Base-by-base conservation (phyloP, 1,140 invertebrate species). In the Saxidomus purpurata region DNA sequence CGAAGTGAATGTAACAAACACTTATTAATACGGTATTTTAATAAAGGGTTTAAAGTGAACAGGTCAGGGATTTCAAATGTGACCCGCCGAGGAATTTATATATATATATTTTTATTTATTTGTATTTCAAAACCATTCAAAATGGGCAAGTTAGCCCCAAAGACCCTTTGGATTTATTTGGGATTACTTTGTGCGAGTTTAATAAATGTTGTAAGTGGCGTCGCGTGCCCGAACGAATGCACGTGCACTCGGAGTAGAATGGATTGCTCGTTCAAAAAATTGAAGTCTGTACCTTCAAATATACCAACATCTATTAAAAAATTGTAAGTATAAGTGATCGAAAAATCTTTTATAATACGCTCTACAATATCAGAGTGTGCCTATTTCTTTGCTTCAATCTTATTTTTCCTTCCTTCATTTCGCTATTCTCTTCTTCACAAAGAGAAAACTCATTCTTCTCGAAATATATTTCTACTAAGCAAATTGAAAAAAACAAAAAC, bases 211-310 rank as follows among this genome's bases (percentile, higher is more conserved):
- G 69, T 40, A 19, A 43, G 38, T 36, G 69, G 63, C 6, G 83
- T 49, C 25, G 36, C 43, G 28, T 85, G 83, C n/a, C 83, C 83
- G 11, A 11, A n/a, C 1, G 83, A 85, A 55, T 85, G 83, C 47
- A 74, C 67, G 67, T 85, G 83, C 67, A 85, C 83, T n/a, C 67
- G 67, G 34, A 71, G 61, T 49, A 36, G 83, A 17, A 69, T 69
- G 69, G 83, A 85, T 36, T 85, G 83, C 34, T 85, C 83, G 11
- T 85, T 74, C 34, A 85, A 69, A 34, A 71, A 85, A 22, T 43
- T 85, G 25, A 67, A 71, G 17, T 47, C 43, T 55, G 34, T 85
- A 19, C 83, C 83, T 8, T 34, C 38, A 28, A n/a, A 61, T 4
- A 85, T 85, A 74, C 69, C 83, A 52, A 2, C 69, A 15, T 71